Conservation (phyloP, 2,113 vertebrate genomes). For the Miniopterus natalensis region DNA sequence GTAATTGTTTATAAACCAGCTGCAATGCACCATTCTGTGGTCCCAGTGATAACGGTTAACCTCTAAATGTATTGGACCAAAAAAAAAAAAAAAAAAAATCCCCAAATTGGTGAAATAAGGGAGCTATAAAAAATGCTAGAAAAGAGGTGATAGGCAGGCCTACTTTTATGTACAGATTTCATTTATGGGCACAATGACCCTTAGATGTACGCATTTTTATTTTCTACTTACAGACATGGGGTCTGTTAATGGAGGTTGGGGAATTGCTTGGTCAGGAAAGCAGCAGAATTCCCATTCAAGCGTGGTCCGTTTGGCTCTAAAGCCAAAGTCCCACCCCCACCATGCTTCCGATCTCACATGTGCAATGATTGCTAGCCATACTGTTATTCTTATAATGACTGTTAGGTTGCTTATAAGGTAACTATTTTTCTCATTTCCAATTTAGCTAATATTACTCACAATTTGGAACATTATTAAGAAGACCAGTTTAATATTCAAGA, state of each 20-base stretch:
- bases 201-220: conserved; percentile 27
- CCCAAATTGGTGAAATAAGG: neutral
- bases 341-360: too few relatives aligned
- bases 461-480: conserved; percentile 9
- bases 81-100: neutral
- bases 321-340: neutral
- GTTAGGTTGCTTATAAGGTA: neutral
- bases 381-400: neutral
- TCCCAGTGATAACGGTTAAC: neutral
- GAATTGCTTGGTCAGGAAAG: neutral
- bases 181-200: neutral
- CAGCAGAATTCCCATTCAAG: neutral
- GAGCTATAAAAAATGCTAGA: neutral
- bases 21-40: neutral
- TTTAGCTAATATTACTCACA: neutral
- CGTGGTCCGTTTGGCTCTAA: neutral
- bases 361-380: neutral
- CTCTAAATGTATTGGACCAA: neutral
- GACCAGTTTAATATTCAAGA: conserved; percentile 33
- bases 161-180: neutral
- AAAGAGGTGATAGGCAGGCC: neutral
- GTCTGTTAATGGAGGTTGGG: neutral
- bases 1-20: neutral
- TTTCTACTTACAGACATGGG: conserved; percentile 34
- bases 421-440: neutral